Base-by-base conservation (phyloP, 2,888 invertebrate genomes). In the Eueremaeus valkanovi region DNA sequence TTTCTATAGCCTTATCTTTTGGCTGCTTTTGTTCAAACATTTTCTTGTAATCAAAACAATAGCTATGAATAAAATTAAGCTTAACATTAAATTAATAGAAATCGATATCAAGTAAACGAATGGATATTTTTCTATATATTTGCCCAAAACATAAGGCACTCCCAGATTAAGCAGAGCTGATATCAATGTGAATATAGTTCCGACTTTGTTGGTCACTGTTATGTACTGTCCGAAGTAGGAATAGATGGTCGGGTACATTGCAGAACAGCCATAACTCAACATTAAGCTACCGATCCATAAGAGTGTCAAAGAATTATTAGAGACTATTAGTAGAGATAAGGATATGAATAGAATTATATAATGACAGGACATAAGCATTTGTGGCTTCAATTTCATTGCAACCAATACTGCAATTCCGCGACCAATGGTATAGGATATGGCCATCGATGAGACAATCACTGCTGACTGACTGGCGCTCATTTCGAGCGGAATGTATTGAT, bases 201-300 rank as follows among this genome's bases (percentile, higher is more conserved):
- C 74, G 8, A 66, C 36, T 27, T 66, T 63, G 33, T 74, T 74
- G n/a, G 74, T 33, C 33, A 74, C 18, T 24, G 24, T 24, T 24
- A 74, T 31, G 33, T 74, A 66, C 11, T 66, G 74, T 11, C 40
- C 74, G 29, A 66, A 66, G 36, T 66, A 74, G 29, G 66, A 66
- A 31, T 66, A 24, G 21, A 74, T 74, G 1, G 74, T 66, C n/a
- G 74, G 63, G 36, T 66, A 74, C 66, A 74, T 74, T 1, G 74
- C 61, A 18, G 74, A 74, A 21, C 66, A 74, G 40, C 74, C 74
- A 29, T 45, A 74, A 68, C 74, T 42, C 55, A 68, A n/a, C 24
- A n/a, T 16, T 36, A 42, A 36, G 18, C 36, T 40, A 24, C 42
- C 36, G 3, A 21, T 40, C 40, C 68, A 73, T 33, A 73, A 9